phyloP scores from a whole-genome alignment of 2,888 invertebrate species.

The Gonocerus acuteangulatus region DNA sequence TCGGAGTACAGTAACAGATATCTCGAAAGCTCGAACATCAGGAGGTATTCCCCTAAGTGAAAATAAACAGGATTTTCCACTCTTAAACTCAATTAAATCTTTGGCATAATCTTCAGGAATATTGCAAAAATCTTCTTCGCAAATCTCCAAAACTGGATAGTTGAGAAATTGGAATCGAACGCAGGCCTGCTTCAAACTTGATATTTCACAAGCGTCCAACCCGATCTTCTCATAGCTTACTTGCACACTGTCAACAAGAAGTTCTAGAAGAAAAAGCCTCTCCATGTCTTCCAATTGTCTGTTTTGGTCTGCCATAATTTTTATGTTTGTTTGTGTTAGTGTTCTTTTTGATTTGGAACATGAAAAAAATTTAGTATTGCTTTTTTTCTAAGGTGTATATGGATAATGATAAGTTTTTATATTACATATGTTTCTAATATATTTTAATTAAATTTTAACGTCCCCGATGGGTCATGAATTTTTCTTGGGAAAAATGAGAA shows the following conservation, averaged over 20 bases:
- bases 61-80: conserved; percentile 38
- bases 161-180: conserved; percentile 35
- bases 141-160: conserved; percentile 34
- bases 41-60: conserved; percentile 25
- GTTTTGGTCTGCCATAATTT: neutral
- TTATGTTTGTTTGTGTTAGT: no score
- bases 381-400: no score
- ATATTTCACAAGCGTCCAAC: conserved; percentile 25
- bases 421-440: no score
- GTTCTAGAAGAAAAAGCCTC: conserved; percentile 36
- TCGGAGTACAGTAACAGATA: conserved; percentile 29
- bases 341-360: no score
- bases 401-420: no score
- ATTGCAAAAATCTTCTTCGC: conserved; percentile 34
- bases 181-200: conserved; percentile 28
- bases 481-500: no score
- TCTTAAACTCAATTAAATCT: conserved; percentile 30
- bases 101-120: conserved; percentile 11
- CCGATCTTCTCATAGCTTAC: conserved; percentile 24
- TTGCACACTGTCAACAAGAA: conserved; percentile 34
- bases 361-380: no score
- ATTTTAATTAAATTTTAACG: no score
- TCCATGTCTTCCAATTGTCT: conserved; percentile 22
- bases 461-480: no score
- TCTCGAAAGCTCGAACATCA: conserved; percentile 12